Conservation (phyloP, 2,113 vertebrate genomes). For the Ursus arctos region DNA sequence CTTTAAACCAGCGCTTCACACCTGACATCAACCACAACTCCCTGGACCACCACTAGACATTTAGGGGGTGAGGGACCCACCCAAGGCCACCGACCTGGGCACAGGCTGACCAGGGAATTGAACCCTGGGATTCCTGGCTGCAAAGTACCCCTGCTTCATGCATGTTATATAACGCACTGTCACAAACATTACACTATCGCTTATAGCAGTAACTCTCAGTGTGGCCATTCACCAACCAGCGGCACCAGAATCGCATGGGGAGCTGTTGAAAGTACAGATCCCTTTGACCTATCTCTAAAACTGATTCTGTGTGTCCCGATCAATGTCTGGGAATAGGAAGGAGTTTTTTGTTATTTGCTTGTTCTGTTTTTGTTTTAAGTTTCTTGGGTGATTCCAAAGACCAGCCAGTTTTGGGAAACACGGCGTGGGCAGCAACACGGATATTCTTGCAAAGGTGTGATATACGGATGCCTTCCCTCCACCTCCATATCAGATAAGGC, state of each 20-base stretch:
- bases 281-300: neutral
- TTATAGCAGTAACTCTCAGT: neutral
- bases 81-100: neutral
- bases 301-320: neutral
- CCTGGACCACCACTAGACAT: neutral
- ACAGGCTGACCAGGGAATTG: neutral
- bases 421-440: rapidly evolving
- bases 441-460: neutral
- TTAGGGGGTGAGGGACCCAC: neutral
- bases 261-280: neutral
- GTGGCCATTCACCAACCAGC: neutral
- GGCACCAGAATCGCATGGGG: neutral
- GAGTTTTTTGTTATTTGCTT: neutral
- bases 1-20: constrained; percentile 40
- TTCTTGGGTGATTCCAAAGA: neutral
- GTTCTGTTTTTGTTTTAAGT: neutral
- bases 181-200: neutral
- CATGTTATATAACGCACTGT: neutral
- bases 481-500: neutral
- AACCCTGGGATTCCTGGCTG: neutral
- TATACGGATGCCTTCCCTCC: neutral
- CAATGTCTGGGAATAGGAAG: neutral
- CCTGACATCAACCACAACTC: neutral
- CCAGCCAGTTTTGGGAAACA: neutral
- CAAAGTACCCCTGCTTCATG: neutral